Evolutionary conservation across 2,888 invertebrate genomes (phyloP).

Genomic region (Cheilosia soror): DNA sequence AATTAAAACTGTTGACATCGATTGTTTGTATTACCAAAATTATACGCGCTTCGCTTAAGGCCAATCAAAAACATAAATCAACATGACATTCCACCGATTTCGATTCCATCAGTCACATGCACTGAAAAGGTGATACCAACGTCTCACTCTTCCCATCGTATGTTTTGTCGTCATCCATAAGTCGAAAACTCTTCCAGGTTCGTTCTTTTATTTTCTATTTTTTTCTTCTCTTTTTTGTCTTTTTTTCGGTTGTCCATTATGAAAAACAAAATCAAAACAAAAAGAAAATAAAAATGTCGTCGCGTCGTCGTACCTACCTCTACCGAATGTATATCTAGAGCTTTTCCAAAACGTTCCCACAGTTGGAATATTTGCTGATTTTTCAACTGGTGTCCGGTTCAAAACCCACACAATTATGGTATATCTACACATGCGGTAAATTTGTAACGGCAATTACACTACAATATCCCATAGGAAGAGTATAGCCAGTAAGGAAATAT

Average conservation of each 20-base stretch:
- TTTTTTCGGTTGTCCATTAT: constrained; percentile 9
- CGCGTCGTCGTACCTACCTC: too few relatives aligned
- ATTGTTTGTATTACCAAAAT: not conserved
- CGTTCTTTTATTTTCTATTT: not conserved
- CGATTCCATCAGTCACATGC: constrained; percentile 43
- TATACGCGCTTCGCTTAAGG: not conserved
- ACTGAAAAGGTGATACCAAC: constrained; percentile 34
- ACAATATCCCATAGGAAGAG: constrained; percentile 39
- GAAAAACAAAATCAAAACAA: constrained; percentile 18
- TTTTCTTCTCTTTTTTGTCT: not conserved
- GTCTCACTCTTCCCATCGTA: constrained; percentile 16
- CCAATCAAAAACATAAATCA: constrained; percentile 20
- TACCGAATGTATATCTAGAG: constrained; percentile 16
- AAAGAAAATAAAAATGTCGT: constrained; percentile 4
- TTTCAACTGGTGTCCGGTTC: constrained; percentile 60
- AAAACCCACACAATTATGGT: constrained; percentile 49
- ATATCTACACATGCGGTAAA: constrained; percentile 21
- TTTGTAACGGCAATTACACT: constrained; percentile 21
- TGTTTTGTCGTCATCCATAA: constrained; percentile 13
- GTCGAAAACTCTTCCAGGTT: constrained; percentile 51
- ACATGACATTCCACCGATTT: constrained; percentile 1
- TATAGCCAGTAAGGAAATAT: constrained; percentile 5
- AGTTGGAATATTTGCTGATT: constrained; percentile 60
- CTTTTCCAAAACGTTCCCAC: constrained; percentile 68
- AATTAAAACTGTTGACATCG: constrained; percentile 7